Evolutionary conservation across 2,797 vertebrate species (phyloP), one percentile per base, ranked within the genome.

Genomic region (Rhinoraja longicauda): DNA sequence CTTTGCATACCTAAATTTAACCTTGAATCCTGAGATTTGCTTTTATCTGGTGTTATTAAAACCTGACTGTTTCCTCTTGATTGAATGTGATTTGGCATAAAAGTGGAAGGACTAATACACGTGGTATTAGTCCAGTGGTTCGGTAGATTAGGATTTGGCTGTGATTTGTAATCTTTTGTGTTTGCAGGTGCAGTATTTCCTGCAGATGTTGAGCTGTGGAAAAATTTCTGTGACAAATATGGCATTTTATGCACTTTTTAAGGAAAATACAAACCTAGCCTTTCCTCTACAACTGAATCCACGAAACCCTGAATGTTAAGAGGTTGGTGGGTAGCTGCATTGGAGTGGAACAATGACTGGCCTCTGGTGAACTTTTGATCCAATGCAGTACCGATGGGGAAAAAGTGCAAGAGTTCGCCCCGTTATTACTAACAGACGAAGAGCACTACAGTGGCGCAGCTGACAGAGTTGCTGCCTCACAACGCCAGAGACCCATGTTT

Each of bases 131-230:
- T 1, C 7, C 17, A 39, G n/a, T 67, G 62, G 8, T 64, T 57
- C 2, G 57, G 0, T 24, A 39, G 13, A 70, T 70, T 32, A 21
- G 32, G 86, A 64, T 67, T 90, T 67, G 59, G 59, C 21, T 70
- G 21, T 90, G 64, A 70, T 70, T 39, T 90, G 24, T 70, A 36
- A 21, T 90, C 32, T 90, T 81, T 32, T 32, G 8, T 90, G 32
- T 64, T 32, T 90, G 21, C 62, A 19, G 45, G 57, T 29, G 82
- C 1, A 15, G 1, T 70, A 32, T 90, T 90, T 90, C 64, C 86
- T 90, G 64, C 86, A 90, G 86, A 90, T 90, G 64, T 90, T 64
- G 29, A 39, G 29, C 32, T 90, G 3, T n/a, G 59, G 86, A 64
- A 90, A 90, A 32, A 67, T 90, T 29, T 7, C 8, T 1, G 53